Conservation (phyloP, 2,113 vertebrate genomes). For the Eptatretus burgeri region DNA sequence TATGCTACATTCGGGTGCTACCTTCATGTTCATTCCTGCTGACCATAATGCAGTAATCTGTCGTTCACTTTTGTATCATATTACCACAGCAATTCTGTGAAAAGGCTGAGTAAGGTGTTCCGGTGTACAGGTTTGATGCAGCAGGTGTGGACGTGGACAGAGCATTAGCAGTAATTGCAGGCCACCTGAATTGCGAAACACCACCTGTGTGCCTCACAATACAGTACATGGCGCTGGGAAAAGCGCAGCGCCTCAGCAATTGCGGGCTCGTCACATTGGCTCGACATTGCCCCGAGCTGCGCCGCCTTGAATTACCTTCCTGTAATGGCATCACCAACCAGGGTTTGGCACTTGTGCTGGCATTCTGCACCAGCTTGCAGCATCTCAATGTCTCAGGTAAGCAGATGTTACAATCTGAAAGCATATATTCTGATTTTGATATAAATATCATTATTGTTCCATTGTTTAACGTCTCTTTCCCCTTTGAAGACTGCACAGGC, state of each 20-base stretch:
- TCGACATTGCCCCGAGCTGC: conserved; percentile 69
- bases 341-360: conserved; percentile 69
- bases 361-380: conserved; percentile 69
- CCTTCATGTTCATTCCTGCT: no score
- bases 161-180: conserved; percentile 59
- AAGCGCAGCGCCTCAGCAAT: conserved; percentile 78
- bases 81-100: no score
- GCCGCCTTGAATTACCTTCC: conserved; percentile 50
- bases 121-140: no score
- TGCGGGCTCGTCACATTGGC: conserved; percentile 68
- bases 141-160: conserved; percentile 30
- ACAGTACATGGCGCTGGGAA: conserved; percentile 51
- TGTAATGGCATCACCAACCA: conserved; percentile 89
- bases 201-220: conserved; percentile 86
- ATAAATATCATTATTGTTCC: no score
- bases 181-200: conserved; percentile 79
- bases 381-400: conserved; percentile 88
- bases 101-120: no score
- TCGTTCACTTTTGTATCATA: no score
- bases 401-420: not conserved
- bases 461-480: no score
- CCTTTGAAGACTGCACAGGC: no score
- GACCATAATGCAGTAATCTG: no score
- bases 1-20: no score
- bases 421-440: conserved; percentile 3